phyloP scores from a whole-genome alignment of 2,888 invertebrate species.

The Drymonia ruficornis region DNA sequence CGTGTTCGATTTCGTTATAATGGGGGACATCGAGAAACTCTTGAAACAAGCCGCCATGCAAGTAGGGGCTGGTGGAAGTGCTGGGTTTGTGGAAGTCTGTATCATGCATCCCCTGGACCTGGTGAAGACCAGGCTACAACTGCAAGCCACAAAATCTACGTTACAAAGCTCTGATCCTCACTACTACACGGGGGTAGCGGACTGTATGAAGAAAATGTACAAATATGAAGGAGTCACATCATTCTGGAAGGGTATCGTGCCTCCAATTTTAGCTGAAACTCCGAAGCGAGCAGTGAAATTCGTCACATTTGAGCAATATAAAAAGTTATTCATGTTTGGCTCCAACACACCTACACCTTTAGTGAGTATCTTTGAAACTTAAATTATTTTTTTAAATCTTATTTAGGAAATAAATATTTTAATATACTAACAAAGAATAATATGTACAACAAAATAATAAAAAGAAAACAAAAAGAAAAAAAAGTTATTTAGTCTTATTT shows the following conservation, averaged over 20 bases:
- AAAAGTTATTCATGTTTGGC: constrained; percentile 93
- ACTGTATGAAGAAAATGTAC: constrained; percentile 96
- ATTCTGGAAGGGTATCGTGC: constrained; percentile 97
- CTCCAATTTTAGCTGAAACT: constrained; percentile 97
- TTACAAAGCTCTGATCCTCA: constrained; percentile 75
- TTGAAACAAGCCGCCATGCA: constrained; percentile 91
- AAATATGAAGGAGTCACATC: constrained; percentile 92
- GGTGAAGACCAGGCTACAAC: constrained; percentile 91
- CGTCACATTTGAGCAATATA: constrained; percentile 97
- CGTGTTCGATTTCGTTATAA: constrained; percentile 37
- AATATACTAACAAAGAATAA: no score
- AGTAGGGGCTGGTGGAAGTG: constrained; percentile 95
- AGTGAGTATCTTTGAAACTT: constrained; percentile 68
- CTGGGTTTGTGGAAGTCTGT: constrained; percentile 97
- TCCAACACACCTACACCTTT: constrained; percentile 89
- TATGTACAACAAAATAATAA: no score
- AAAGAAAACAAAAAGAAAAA: no score
- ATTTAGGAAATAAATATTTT: neutral
- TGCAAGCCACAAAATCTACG: constrained; percentile 59
- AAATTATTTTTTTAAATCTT: neutral
- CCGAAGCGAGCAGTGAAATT: constrained; percentile 98
- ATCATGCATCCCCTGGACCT: constrained; percentile 98
- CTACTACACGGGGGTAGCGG: constrained; percentile 91
- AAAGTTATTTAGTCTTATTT: no score
- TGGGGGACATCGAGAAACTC: constrained; percentile 73